These are phyloP conservation scores for Enteromius mattozi DNA, from an alignment of 2,797 vertebrate genomes.

Conservation along the genomic window DNA sequence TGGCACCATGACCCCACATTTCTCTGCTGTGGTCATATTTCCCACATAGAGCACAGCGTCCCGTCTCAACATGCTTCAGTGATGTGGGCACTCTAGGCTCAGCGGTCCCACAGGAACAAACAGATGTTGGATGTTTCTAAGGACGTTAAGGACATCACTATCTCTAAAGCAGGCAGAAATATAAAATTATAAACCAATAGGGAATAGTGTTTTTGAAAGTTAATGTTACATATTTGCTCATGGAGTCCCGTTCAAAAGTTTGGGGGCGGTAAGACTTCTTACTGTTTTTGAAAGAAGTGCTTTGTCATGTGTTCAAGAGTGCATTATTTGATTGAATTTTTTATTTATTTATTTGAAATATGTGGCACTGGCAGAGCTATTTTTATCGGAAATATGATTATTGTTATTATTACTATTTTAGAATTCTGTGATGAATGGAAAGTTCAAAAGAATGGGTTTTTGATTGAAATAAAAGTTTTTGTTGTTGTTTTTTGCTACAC, in stretches of 20 bases:
- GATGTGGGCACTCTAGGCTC: constrained; percentile 18
- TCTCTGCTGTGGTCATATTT: constrained; percentile 39
- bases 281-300: background rate
- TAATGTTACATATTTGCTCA: background rate
- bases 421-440: background rate
- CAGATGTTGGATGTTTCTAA: constrained; percentile 9
- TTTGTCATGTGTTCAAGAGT: background rate
- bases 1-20: constrained; percentile 56
- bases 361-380: no score
- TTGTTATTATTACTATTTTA: background rate
- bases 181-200: background rate
- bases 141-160: background rate
- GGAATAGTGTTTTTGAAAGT: background rate
- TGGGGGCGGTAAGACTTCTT: background rate
- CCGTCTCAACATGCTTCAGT: constrained; percentile 20
- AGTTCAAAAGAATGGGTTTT: background rate
- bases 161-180: background rate
- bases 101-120: background rate
- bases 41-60: constrained; percentile 45
- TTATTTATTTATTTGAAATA: no score
- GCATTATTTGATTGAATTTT: background rate
- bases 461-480: background rate
- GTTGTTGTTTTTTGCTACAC: background rate
- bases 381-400: background rate
- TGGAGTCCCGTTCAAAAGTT: background rate